Base-by-base conservation (phyloP, 1,140 invertebrate genomes). In the Popillia japonica region DNA sequence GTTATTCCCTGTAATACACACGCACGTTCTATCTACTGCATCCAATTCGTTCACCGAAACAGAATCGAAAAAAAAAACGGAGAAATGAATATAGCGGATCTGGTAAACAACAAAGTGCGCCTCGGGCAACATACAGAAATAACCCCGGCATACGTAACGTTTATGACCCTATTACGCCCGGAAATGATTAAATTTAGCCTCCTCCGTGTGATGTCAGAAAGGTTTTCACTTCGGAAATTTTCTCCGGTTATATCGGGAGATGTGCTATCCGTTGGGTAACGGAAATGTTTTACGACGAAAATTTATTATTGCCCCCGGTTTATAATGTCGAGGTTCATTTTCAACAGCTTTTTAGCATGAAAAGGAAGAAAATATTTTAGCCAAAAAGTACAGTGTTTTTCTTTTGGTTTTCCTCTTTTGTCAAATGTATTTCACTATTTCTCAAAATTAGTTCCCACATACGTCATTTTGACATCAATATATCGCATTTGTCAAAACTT, bases 141-240 rank as follows among this genome's bases (percentile, higher is more conserved):
- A 55, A 55, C 48, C 48, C n/a, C 14, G 6, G 48, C 17, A 55
- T 17, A 55, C 48, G 48, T 20, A 55, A 55, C 48, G 14, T 55
- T 55, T 55, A 55, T 55, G 48, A n/a, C 48, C 17, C 48, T 17
- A 55, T 55, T 55, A 55, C 48, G 48, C 17, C 48, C 48, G n/a
- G 14, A 17, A 55, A 55, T 55, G 48, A 55, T 55, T 55, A 55
- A 55, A 55, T 55, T 55, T 55, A 17, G 14, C 48, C 48, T 17
- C 17, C 11, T 17, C 17, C 11, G 14, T 14, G 11, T 17, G 48
- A 55, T 7, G 48, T 55, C 14, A 7, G 48, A 55, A n/a, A n/a
- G 14, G 48, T n/a, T 17, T 55, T n/a, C 48, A 17, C 14, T 17
- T 6, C 48, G 48, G 14, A 55, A 55, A 55, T 55, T n/a, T 55